Percentiles rank a stretch among this genome's conserved stretches.
phyloP scores from a whole-genome alignment of 1,140 invertebrate genomes.

The Leptinotarsa defecta region DNA sequence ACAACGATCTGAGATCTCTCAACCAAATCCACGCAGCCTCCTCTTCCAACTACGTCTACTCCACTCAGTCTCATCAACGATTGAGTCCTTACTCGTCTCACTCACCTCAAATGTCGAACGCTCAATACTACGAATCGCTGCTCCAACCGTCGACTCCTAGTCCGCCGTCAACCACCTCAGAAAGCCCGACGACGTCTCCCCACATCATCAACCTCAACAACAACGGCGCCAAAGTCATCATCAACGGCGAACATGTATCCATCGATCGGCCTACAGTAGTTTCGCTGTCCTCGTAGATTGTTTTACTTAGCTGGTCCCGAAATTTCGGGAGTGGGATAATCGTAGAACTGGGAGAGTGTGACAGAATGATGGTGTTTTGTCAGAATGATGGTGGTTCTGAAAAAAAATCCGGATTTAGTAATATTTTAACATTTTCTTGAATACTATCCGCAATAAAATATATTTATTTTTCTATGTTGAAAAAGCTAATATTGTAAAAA shows the following conservation, averaged over 20 bases:
- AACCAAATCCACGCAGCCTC: slow-evolving; percentile 42
- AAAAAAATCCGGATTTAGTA: no score
- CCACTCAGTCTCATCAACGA: slow-evolving; percentile 38
- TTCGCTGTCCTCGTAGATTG: slow-evolving; percentile 48
- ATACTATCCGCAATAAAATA: no score
- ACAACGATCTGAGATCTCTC: slow-evolving; percentile 50
- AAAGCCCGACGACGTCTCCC: slow-evolving; percentile 47
- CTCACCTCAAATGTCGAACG: slow-evolving; percentile 42
- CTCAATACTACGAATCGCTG: slow-evolving; percentile 45
- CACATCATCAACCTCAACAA: slow-evolving; percentile 48
- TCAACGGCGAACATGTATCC: slow-evolving; percentile 44
- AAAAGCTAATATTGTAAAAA: no score
- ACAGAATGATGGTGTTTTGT: no score
- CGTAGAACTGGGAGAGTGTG: no score
- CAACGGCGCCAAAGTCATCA: slow-evolving; percentile 51
- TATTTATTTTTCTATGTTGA: no score
- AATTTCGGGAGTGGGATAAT: no score
- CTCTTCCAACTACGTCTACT: slow-evolving; percentile 40
- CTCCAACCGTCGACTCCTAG: slow-evolving; percentile 46
- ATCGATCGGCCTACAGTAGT: slow-evolving; percentile 56
- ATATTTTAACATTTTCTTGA: no score
- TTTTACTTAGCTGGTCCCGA: background rate
- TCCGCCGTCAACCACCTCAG: slow-evolving; percentile 47
- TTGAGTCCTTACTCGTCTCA: slow-evolving; percentile 48
- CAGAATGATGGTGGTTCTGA: no score